Base-by-base conservation (phyloP, 2,888 invertebrate species). In the Drosophila anomalata region DNA sequence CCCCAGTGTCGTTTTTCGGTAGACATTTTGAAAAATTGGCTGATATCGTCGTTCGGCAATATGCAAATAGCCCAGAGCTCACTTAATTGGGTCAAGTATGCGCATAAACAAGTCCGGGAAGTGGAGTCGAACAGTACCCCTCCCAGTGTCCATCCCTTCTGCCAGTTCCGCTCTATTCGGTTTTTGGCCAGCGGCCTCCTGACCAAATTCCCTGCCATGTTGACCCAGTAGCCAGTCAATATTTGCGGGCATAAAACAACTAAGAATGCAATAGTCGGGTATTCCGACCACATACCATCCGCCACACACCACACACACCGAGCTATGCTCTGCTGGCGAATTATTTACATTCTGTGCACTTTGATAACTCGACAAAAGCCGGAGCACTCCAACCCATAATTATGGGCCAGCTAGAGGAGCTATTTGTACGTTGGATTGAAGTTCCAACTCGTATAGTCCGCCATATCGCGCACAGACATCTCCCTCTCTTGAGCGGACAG, bases 71-170 rank as follows among this genome's bases (percentile, higher is more conserved):
- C 65, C 73, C 51, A 26, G 71, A 73, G 67, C 69, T 65, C 57
- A 73, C 74, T 79, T 83, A 84, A 87, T 87, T 84, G 86, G 83
- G 83, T 88, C 84, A 88, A 88, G 78, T 80, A 86, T 76, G 76
- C 80, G 76, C 83, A 86, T 80, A 83, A 83, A 79, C 80, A 76
- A 81, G 83, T 82, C 51, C 41, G 55, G 22, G 44, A 41, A 60
- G 47, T 20, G 68, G 67, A 60, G 54, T 57, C 41, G 54, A 47
- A 26, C 57, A 52, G 41, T 20, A 3, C 17, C 24, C 42, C 31
- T 44, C n/a, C 42, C 17, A 0, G 22, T n/a, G 14, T 22, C 50
- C 39, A 1, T 0, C 7, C 31, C 26, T 17, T 29, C 20, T 9
- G 11, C 11, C n/a, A 2, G 3, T n/a, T 33, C n/a, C 22, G 8